phyloP scores from a whole-genome alignment of 2,797 vertebrate species.

The Xerus rutilus region DNA sequence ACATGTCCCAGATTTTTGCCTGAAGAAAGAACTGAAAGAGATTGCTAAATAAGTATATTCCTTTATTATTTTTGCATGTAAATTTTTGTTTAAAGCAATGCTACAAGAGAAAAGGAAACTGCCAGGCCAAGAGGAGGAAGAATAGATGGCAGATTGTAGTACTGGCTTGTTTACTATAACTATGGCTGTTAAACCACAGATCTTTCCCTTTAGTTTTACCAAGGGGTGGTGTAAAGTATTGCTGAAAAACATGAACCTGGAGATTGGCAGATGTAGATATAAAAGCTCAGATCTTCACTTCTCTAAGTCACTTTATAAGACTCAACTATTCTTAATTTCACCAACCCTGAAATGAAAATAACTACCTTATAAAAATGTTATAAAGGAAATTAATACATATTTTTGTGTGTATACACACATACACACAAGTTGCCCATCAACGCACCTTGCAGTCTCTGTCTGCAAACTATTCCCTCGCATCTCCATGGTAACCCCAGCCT shows the following conservation, averaged over 20 bases:
- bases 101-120: neutral
- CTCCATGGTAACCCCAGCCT: neutral
- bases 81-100: neutral
- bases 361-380: neutral
- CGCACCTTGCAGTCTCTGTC: neutral
- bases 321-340: neutral
- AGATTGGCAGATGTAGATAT: neutral
- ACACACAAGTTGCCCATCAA: neutral
- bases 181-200: rapidly evolving
- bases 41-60: neutral
- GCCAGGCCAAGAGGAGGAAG: too few species aligned
- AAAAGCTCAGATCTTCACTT: neutral
- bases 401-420: neutral
- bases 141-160: too few species aligned
- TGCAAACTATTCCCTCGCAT: neutral
- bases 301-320: neutral
- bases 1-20: neutral
- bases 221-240: neutral
- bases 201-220: neutral
- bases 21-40: neutral
- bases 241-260: neutral
- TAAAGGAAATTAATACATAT: too few species aligned
- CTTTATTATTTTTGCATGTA: neutral
- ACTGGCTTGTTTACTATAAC: neutral
- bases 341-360: neutral